Evolutionary conservation across 2,797 vertebrate genomes (phyloP).

Genomic region (Cuniculus paca): DNA sequence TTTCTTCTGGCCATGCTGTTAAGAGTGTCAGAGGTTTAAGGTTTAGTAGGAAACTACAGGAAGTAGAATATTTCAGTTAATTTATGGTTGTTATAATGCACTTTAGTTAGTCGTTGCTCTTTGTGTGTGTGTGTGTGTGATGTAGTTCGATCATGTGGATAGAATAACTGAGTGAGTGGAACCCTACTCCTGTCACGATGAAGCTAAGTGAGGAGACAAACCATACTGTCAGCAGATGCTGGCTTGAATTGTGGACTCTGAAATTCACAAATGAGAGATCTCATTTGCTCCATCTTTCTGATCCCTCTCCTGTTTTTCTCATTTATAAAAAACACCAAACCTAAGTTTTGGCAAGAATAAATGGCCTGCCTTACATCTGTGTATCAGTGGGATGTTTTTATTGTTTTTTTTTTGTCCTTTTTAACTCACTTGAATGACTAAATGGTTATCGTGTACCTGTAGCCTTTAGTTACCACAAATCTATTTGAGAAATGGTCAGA

Average conservation of each 20-base stretch:
- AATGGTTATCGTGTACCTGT: neutral
- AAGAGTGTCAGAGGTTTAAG: neutral
- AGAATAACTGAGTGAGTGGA: neutral
- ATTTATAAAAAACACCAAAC: neutral
- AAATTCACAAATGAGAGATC: neutral
- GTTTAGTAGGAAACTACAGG: neutral
- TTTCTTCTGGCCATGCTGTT: neutral
- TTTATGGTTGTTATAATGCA: neutral
- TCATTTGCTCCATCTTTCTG: neutral
- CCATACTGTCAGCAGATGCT: too few relatives aligned
- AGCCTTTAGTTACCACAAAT: constrained; percentile 64
- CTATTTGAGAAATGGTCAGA: constrained; percentile 44
- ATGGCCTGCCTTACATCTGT: neutral
- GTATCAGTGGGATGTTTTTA: neutral
- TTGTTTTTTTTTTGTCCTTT: neutral
- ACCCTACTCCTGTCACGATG: neutral
- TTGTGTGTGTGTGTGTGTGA: neutral
- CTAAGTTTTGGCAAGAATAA: neutral
- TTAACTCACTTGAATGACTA: constrained; percentile 25
- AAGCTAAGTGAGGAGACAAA: neutral
- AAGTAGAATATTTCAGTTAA: neutral
- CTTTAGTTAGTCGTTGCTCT: neutral
- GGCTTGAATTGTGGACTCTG: neutral
- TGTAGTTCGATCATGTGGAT: neutral
- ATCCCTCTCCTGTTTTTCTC: neutral